These are phyloP conservation scores for Hyles euphorbiae DNA, from an alignment of 1,140 invertebrate genomes.

Conservation along the genomic window DNA sequence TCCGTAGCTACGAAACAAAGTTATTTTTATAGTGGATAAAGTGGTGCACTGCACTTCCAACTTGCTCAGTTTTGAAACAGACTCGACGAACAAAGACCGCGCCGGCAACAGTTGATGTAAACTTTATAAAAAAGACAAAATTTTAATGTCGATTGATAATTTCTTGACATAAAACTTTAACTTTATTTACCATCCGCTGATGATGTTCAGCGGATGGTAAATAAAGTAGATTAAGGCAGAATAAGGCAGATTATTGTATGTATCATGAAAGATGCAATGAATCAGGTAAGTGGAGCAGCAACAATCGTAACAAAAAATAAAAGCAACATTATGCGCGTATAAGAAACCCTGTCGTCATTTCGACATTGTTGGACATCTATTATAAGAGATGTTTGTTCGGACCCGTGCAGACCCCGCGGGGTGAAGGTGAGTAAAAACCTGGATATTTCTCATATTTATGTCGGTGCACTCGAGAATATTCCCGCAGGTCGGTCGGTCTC, in stretches of 20 bases:
- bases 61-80: constrained; percentile 40
- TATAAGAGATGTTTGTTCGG: constrained; percentile 45
- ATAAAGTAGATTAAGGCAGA: no score
- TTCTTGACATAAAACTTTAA: no score
- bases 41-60: constrained; percentile 41
- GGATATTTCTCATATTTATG: constrained; percentile 72
- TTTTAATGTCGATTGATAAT: not conserved
- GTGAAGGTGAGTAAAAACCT: constrained; percentile 61
- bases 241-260: no score
- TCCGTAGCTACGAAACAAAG: constrained; percentile 41
- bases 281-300: not conserved
- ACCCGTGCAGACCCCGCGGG: constrained; percentile 25
- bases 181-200: no score
- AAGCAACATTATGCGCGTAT: constrained; percentile 23
- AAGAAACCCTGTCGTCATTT: constrained; percentile 32
- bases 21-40: constrained; percentile 52
- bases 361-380: constrained; percentile 49
- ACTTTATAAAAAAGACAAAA: constrained; percentile 39
- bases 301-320: constrained; percentile 20
- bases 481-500: constrained; percentile 44
- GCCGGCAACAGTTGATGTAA: constrained; percentile 39
- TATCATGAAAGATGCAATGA: no score
- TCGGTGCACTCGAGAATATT: constrained; percentile 69
- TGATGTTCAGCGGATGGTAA: no score
- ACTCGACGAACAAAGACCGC: constrained; percentile 48